Evolutionary conservation across 2,113 vertebrate genomes (phyloP), one percentile per base, ranked within the genome.

Genomic region (Rhineura floridana): DNA sequence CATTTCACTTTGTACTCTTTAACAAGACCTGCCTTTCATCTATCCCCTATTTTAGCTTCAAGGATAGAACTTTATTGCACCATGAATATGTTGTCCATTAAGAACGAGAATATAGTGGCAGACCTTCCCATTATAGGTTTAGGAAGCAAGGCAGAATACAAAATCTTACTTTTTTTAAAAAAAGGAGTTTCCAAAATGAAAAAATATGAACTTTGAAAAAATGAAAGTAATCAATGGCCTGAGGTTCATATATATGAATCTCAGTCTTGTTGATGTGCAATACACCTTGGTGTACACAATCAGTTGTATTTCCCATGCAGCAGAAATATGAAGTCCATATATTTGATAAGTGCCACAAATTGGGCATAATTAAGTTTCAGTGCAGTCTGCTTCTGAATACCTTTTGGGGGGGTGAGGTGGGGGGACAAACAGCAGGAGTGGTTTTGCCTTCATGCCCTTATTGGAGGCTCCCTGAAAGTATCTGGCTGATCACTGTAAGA

Each of bases 1-100:
- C 7, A 78, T 39, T 79, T 86, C 42, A 50, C 28, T 83, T 73
- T 76, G 65, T 39, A 79, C 67, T 46, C 21, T 93, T 59, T 89
- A 84, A 87, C 87, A 90, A 91, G 3, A 79, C 3, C 84, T 46
- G 44, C 25, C 4, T 89, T 89, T 52, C n/a, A 84, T 69, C n/a
- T 86, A 21, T n/a, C 33, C 67, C 91, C 44, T 87, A 50, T 82
- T 88, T 67, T 62, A 33, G 15, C 19, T 89, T 25, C 19, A 84
- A 50, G 17, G 13, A 48, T n/a, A 86, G 62, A 93, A 6, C 13
- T 79, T 69, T 72, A 81, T 2, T 67, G 48, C 25, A 59, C 28
- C 15, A 80, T 80, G 46, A 13, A 62, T 3, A 5, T 36, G 55
- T 52, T 86, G 10, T 11, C 52, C 86, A 84, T 76, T 65, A 79